Evolutionary conservation across 2,797 vertebrate genomes (phyloP), one percentile per base, ranked within the genome.

Genomic region (Microctenopoma lineatum): DNA sequence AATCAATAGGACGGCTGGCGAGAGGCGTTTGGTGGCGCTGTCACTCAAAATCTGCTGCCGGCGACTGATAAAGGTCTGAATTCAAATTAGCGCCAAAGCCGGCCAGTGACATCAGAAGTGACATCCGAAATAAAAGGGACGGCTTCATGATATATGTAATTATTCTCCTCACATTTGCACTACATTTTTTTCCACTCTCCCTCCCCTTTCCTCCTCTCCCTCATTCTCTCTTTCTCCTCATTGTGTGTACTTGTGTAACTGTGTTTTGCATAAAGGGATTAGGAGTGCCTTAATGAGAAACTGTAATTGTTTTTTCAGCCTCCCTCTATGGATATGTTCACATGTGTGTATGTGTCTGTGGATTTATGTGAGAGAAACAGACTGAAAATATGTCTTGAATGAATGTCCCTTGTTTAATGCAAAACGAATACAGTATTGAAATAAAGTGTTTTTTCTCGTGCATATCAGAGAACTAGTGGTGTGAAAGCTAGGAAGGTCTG

Each of bases 201-300:
- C 79, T 86, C 89, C 84, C 84, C 77, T 84, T 84, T 79, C 84
- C 84, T 85, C 81, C 89, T 65, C 81, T 84, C 73, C 79, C 84
- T 84, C 85, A 75, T 81, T 89, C 89, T 90, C 88, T 91, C 90
- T 92, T 90, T 91, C 88, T 87, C 82, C 96, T 96, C 96, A 97
- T 98, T 99, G 97, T 99, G 97, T 96, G 95, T 96, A 98, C 96
- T 98, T 97, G 96, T 98, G 96, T 96, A 96, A 97, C 97, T 96
- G 96, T 95, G 97, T 98, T 99, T 97, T 96, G 95, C 96, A 98
- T 98, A 97, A 98, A 98, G 96, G 96, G 97, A 99, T 99, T 99
- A 98, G 96, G 96, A 96, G 97, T 94, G 96, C 96, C 98, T 99
- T 97, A 98, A 98, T 98, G 96, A 97, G 96, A 97, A 97, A 97